Conservation (phyloP, 2,113 vertebrate species). For the Syrmaticus mikado region DNA sequence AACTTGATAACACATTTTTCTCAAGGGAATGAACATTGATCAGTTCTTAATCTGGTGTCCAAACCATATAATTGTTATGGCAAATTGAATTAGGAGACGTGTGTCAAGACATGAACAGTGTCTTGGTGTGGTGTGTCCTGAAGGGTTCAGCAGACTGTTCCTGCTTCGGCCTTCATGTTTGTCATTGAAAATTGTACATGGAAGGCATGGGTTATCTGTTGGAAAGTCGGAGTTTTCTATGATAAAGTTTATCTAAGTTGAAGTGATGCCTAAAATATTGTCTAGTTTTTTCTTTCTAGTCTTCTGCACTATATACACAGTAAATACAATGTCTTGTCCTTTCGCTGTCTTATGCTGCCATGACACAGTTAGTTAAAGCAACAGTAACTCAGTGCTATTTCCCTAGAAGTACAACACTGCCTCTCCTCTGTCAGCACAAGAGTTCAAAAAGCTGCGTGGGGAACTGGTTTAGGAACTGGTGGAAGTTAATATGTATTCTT, state of each 20-base stretch:
- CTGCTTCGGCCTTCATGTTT: background rate
- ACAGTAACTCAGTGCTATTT: background rate
- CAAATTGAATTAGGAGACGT: background rate
- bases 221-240: background rate
- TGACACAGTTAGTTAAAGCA: background rate
- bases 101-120: background rate
- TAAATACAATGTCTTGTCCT: background rate
- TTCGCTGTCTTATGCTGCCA: background rate
- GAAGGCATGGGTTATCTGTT: background rate
- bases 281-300: background rate
- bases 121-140: background rate
- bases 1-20: background rate
- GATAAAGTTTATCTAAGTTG: background rate
- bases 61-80: background rate
- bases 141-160: background rate
- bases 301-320: background rate
- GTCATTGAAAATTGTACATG: background rate
- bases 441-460: background rate
- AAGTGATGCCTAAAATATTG: background rate
- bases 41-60: background rate
- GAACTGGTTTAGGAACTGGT: background rate
- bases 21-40: background rate
- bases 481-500: background rate
- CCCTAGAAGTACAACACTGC: accelerated
- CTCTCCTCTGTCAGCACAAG: background rate